These are phyloP conservation scores for Tribolium madens DNA, from an alignment of 1,140 invertebrate species.

Conservation along the genomic window DNA sequence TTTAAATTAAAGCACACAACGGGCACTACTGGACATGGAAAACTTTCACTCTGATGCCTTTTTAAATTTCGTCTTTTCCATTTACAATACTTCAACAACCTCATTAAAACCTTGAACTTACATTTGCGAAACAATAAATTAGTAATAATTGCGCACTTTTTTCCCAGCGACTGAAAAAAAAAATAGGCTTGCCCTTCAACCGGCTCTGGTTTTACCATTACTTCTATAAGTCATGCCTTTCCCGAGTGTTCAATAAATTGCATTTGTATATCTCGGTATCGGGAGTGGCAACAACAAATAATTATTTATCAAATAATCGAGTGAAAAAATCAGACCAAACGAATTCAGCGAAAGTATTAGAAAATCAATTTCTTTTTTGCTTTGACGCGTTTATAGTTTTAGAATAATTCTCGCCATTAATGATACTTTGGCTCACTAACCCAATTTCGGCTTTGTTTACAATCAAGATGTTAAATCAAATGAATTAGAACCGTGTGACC, in stretches of 20 bases:
- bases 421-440: constrained; percentile 28
- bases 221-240: constrained; percentile 24
- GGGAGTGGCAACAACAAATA: background rate
- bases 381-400: background rate
- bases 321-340: background rate
- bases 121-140: constrained; percentile 17
- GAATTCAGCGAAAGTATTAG: constrained; percentile 30
- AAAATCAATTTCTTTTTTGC: constrained; percentile 2
- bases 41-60: constrained; percentile 7
- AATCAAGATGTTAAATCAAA: constrained; percentile 17
- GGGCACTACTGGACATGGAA: background rate
- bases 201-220: constrained; percentile 20
- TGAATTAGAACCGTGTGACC: constrained; percentile 41
- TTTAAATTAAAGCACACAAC: constrained; percentile 26
- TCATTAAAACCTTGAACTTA: constrained; percentile 28
- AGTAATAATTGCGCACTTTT: constrained; percentile 18
- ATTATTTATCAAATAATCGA: background rate
- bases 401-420: constrained; percentile 21
- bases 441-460: constrained; percentile 40
- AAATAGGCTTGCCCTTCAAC: constrained; percentile 22
- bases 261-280: background rate
- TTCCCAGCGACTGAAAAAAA: constrained; percentile 1
- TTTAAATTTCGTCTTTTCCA: background rate
- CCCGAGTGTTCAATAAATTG: constrained; percentile 15
- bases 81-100: background rate